Evolutionary conservation across 2,888 invertebrate species (phyloP).

Genomic region (Hyposoter didymator): DNA sequence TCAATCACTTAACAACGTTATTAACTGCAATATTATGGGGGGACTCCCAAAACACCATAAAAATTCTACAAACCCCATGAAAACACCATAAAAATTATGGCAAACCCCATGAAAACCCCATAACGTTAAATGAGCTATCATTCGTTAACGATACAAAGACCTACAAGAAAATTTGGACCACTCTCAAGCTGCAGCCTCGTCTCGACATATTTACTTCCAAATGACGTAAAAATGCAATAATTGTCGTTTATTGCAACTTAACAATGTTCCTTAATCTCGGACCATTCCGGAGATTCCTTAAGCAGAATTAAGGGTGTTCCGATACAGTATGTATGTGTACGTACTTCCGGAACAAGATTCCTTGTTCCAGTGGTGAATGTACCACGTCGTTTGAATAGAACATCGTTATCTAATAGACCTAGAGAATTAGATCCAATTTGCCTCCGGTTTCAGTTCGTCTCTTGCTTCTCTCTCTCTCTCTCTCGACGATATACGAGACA

Average conservation of each 20-base stretch:
- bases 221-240: neutral
- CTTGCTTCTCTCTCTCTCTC: slow-evolving; percentile 20
- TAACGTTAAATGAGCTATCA: too few species aligned
- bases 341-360: slow-evolving; percentile 59
- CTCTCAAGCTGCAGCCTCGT: too few species aligned
- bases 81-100: too few species aligned
- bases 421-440: slow-evolving; percentile 68
- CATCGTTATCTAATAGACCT: slow-evolving; percentile 68
- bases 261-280: neutral
- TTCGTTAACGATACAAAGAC: too few species aligned
- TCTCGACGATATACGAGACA: slow-evolving; percentile 2
- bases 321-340: slow-evolving; percentile 4
- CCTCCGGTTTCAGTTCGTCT: slow-evolving; percentile 48
- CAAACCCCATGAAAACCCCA: too few species aligned
- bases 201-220: too few species aligned
- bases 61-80: too few species aligned
- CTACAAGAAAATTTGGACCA: too few species aligned
- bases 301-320: slow-evolving; percentile 9
- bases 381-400: slow-evolving; percentile 59
- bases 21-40: too few species aligned
- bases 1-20: too few species aligned
- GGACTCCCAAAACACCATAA: too few species aligned
- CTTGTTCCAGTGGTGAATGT: slow-evolving; percentile 47
- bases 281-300: neutral
- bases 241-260: neutral